Base-by-base conservation (phyloP, 2,797 vertebrate genomes). In the Phyllotis vaccarum region DNA sequence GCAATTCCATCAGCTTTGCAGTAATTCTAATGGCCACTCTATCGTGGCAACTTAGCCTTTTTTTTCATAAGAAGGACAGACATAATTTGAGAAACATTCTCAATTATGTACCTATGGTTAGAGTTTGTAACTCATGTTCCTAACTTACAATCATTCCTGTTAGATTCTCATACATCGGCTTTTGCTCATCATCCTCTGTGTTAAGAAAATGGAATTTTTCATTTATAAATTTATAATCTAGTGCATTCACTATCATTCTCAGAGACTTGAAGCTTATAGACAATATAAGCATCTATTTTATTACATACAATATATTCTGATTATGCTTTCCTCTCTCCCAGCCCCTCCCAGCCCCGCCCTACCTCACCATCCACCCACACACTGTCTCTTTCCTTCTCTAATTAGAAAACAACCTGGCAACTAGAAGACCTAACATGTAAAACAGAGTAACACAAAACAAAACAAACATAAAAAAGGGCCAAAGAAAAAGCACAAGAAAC, bases 171-270 rank as follows among this genome's bases (percentile, higher is more conserved):
- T 37, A 66, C 72, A 5, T 46, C 40, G 40, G 3, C 58, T 54
- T 89, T 60, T 79, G 9, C 1, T 16, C 34, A 66, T 60, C 13
- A 78, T 52, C 93, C 21, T 31, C 12, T 2, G 3, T 62, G n/a
- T 68, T 29, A 64, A 87, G n/a, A 80, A 14, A 43, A 11, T 96
- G 31, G 27, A 74, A 79, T 91, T 95, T 52, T 88, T 58, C 79
- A 60, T 97, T 12, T 75, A 46, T 46, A 43, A 58, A 60, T 58
- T 95, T 68, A 46, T 81, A 90, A 64, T 22, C 21, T 1, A 17
- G 22, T 31, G 27, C 43, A 13, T 3, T 58, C 66, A 7, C 24
- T 24, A 9, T 16, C 16, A 34, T 46, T 75, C 10, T 24, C 22
- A 76, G 16, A n/a, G n/a, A 56, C 66, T 16, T 78, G 54, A 91